These are phyloP conservation scores for Diogma glabrata DNA, from an alignment of 2,888 invertebrate species.

Conservation along the genomic window DNA sequence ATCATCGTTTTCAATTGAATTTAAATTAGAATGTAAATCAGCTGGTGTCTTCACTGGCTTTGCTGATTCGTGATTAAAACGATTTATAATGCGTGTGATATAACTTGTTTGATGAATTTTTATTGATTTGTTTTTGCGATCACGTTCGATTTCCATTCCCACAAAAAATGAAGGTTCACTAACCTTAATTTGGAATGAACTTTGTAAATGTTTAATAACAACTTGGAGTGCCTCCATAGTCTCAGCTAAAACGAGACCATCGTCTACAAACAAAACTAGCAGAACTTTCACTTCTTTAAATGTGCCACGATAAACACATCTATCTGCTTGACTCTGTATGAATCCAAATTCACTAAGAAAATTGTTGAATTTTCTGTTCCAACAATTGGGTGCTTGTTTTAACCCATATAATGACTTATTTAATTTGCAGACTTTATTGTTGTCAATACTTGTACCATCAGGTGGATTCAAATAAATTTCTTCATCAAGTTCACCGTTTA, in stretches of 20 bases:
- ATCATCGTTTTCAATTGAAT: background rate
- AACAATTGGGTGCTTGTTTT: background rate
- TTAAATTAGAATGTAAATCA: conserved; percentile 13
- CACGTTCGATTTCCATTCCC: background rate
- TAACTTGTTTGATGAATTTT: conserved; percentile 13
- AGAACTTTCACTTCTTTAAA: too few relatives aligned
- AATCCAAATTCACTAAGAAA: too few relatives aligned
- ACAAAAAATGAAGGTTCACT: background rate
- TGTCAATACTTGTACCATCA: background rate
- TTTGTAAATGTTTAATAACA: background rate
- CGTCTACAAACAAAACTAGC: conserved; percentile 11
- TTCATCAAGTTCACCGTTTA: background rate
- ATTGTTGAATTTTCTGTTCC: too few relatives aligned
- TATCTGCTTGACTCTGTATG: conserved; percentile 9
- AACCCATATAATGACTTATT: background rate
- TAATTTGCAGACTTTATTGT: background rate
- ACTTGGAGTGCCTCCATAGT: background rate
- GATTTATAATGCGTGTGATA: conserved; percentile 12
- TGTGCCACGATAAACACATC: conserved; percentile 9
- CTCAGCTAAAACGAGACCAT: conserved; percentile 11
- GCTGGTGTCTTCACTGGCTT: conserved; percentile 13
- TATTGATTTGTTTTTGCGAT: conserved; percentile 3
- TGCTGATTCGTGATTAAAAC: too few relatives aligned
- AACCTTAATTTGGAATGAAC: background rate
- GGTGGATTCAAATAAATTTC: conserved; percentile 2